Percentiles rank a stretch among this genome's conserved stretches.
Conservation (phyloP, 2,797 vertebrate genomes). For the Trachurus trachurus region DNA sequence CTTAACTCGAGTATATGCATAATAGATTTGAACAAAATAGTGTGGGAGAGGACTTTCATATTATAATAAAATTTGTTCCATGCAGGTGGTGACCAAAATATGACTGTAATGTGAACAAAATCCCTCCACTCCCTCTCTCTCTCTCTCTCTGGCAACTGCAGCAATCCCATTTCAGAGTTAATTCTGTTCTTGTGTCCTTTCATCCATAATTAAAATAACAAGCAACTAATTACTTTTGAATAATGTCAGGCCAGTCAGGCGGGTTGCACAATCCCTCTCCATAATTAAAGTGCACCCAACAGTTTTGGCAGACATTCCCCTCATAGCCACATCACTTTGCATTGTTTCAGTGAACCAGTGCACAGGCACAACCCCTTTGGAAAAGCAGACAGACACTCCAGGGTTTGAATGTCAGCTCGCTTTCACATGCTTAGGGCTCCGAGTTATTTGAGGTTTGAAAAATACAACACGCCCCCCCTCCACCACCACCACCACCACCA, state of each 20-base stretch:
- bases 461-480: constrained; percentile 9
- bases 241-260: constrained; percentile 78
- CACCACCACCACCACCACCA: no score
- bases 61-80: neutral
- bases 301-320: constrained; percentile 72
- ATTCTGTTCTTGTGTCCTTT: constrained; percentile 74
- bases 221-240: constrained; percentile 83
- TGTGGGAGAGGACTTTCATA: neutral
- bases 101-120: constrained; percentile 2
- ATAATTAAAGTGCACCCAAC: constrained; percentile 79
- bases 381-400: constrained; percentile 46
- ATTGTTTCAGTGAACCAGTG: constrained; percentile 55
- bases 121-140: neutral
- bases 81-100: constrained; percentile 26
- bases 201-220: constrained; percentile 81
- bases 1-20: constrained; percentile 15
- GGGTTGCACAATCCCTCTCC: constrained; percentile 72
- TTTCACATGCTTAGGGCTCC: constrained; percentile 46
- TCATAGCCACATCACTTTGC: constrained; percentile 64
- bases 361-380: constrained; percentile 38
- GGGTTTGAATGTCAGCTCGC: constrained; percentile 61
- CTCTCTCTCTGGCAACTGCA: constrained; percentile 31
- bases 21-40: constrained; percentile 34
- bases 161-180: constrained; percentile 59
- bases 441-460: constrained; percentile 53